phyloP scores from a whole-genome alignment of 2,888 invertebrate genomes.

The Nomada fabriciana region DNA sequence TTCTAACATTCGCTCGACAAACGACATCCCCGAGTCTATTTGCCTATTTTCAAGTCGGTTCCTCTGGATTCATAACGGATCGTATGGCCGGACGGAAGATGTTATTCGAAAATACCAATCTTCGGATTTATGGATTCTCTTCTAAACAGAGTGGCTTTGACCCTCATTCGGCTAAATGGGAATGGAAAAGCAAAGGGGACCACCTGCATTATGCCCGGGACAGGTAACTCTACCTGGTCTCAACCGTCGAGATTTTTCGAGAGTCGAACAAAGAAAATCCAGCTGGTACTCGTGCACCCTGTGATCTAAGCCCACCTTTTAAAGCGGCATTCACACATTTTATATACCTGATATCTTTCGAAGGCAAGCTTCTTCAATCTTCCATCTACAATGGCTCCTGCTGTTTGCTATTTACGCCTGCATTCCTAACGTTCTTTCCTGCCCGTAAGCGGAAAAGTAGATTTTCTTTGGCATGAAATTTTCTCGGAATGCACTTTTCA shows the following conservation, averaged over 20 bases:
- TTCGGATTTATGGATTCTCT: constrained; percentile 44
- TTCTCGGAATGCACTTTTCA: background rate
- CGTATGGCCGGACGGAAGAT: background rate
- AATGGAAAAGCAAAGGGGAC: constrained; percentile 51
- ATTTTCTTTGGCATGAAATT: constrained; percentile 20
- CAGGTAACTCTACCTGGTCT: constrained; percentile 69
- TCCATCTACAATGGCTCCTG: constrained; percentile 11
- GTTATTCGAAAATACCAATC: constrained; percentile 36
- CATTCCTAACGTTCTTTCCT: constrained; percentile 1
- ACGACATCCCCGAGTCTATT: constrained; percentile 4
- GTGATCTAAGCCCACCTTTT: constrained; percentile 43
- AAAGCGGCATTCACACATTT: constrained; percentile 48
- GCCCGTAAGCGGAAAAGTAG: background rate
- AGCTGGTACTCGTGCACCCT: constrained; percentile 62
- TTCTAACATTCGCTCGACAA: background rate
- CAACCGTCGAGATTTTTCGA: constrained; percentile 62
- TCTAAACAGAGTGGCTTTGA: constrained; percentile 5
- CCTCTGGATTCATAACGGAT: background rate
- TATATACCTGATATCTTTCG: constrained; percentile 31
- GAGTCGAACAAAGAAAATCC: constrained; percentile 66
- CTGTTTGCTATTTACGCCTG: constrained; percentile 14
- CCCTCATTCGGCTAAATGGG: constrained; percentile 29
- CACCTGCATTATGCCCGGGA: constrained; percentile 62
- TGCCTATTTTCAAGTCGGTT: constrained; percentile 17
- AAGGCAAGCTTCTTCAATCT: constrained; percentile 19